Base-by-base conservation (phyloP, 2,888 invertebrate genomes). In the Metallyticus violacea region DNA sequence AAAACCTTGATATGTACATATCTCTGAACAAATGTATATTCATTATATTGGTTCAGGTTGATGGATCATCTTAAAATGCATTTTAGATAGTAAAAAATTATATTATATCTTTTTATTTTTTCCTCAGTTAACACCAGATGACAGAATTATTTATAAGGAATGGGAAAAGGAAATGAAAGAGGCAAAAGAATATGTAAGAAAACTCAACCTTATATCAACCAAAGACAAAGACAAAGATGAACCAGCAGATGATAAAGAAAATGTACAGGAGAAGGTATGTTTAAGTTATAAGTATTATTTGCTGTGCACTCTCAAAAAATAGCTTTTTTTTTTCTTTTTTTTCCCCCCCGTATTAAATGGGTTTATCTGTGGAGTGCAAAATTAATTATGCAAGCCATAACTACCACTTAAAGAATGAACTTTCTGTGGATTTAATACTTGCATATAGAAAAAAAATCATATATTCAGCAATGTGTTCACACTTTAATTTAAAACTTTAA, bases 101-200 rank as follows among this genome's bases (percentile, higher is more conserved):
- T n/a, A n/a, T n/a, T n/a, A n/a, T n/a, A n/a, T n/a, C n/a, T n/a
- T n/a, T n/a, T n/a, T n/a, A n/a, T n/a, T n/a, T 89, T 87, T 88
- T 87, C 89, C 90, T 86, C 90, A 97, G 97, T 91, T 99, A 86
- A 94, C 95, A 82, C 99, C 99, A 1, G 95, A 97, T 90, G 98
- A 99, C 91, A 94, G 95, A 88, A 93, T 94, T 82, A 97, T 99
- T 91, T 93, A 94, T 82, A 95, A 95, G 89, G 96, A 97, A 89
- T 96, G 97, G 91, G 97, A 98, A 86, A 95, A 95, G 89, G 96
- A 97, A 89, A 93, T 98, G 90, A 95, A 95, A 90, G 96, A 96
- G 88, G 97, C 97, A 1, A 96, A 95, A 91, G 97, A 97, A 90
- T 97, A 97, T 91, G 97, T 97, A n/a, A 94, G 97, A 79, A 97